A percentile compares a stretch with the other conserved stretches of the same genome.
Conservation (phyloP, 2,888 invertebrate species). For the Eupithecia abbreviata region DNA sequence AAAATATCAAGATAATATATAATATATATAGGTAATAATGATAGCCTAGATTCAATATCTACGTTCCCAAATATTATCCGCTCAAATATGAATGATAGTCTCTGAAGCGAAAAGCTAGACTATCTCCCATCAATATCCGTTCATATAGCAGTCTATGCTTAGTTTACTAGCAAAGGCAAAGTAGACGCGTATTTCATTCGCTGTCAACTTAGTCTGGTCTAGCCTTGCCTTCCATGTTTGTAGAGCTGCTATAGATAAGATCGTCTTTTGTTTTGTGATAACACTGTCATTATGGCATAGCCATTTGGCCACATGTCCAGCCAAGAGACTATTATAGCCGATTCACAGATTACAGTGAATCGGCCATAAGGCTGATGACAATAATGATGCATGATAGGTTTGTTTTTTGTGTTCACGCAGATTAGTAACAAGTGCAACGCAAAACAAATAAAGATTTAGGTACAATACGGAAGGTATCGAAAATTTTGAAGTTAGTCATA, state of each 20-base stretch:
- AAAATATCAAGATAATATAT: neutral
- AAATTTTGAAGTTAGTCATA: neutral
- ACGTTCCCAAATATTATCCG: neutral
- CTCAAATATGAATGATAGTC: neutral
- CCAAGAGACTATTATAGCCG: neutral
- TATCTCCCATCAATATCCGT: constrained; percentile 15
- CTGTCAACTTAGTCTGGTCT: constrained; percentile 39
- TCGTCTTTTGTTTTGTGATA: constrained; percentile 40
- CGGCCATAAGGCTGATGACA: neutral
- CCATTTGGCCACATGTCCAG: neutral
- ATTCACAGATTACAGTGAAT: too few relatives aligned
- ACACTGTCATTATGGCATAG: neutral
- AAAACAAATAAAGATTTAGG: neutral
- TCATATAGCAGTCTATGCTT: constrained; percentile 23
- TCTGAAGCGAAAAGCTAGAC: constrained; percentile 13
- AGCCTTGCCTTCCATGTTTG: constrained; percentile 42
- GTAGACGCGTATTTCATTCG: constrained; percentile 42
- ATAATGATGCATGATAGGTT: neutral
- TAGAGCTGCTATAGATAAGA: constrained; percentile 37
- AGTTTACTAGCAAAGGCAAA: constrained; percentile 34
- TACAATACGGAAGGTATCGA: neutral
- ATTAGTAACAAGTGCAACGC: neutral
- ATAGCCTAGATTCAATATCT: neutral
- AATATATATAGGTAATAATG: neutral
- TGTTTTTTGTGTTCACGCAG: neutral